These are phyloP conservation scores for Arizona elegans DNA, from an alignment of 2,113 vertebrate genomes.

Conservation along the genomic window DNA sequence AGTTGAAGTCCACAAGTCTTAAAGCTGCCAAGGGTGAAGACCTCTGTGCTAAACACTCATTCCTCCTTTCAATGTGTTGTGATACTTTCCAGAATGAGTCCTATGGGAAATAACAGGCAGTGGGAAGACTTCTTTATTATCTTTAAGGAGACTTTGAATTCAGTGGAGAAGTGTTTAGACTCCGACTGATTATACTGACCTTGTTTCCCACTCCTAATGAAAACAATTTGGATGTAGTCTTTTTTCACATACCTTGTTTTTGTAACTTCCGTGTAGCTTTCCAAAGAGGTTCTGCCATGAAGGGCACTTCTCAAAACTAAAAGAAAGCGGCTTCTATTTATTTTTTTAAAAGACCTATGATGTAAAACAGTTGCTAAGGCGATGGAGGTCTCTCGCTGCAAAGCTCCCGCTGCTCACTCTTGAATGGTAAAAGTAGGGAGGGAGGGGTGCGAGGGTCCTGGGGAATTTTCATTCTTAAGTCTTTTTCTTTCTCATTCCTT, in stretches of 20 bases:
- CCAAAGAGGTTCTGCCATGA: not conserved
- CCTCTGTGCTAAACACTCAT: not conserved
- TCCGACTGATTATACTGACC: not conserved
- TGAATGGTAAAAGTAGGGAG: slow-evolving; percentile 60
- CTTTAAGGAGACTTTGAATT: not conserved
- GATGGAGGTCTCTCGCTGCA: not conserved
- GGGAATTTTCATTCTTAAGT: slow-evolving; percentile 71
- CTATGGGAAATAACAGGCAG: not conserved
- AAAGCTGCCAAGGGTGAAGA: too few species aligned
- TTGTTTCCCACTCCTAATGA: not conserved
- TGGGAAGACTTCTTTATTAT: not conserved
- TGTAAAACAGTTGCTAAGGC: not conserved
- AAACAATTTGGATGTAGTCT: not conserved
- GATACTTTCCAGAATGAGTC: not conserved
- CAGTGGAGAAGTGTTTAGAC: not conserved
- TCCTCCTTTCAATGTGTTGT: not conserved
- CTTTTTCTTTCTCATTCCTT: slow-evolving; percentile 51
- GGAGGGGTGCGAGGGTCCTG: slow-evolving; percentile 66
- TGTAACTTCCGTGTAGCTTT: not conserved
- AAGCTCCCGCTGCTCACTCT: slow-evolving; percentile 55
- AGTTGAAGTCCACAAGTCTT: too few species aligned
- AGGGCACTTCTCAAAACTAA: not conserved
- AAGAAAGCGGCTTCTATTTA: not conserved
- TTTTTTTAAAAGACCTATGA: not conserved
- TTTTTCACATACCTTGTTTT: not conserved